Evolutionary conservation across 2,888 invertebrate species (phyloP), one percentile per base, ranked within the genome.

Genomic region (Ophion slaviceki): DNA sequence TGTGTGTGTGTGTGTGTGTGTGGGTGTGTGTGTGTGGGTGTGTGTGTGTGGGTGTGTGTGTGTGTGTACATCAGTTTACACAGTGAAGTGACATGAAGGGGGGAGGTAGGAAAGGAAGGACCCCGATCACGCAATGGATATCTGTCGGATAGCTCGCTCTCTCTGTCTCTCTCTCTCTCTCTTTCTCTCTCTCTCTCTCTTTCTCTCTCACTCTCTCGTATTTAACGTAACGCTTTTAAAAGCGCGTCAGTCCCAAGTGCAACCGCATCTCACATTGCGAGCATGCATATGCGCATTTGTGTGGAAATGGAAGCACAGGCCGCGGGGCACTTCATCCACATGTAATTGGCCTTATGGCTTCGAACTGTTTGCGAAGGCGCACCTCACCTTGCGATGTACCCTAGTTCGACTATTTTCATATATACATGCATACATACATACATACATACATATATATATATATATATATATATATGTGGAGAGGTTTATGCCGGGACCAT

Each of bases 321-420:
- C 83, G 47, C 83, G 64, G 86, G 86, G 83, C 80, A 80, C 80
- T 83, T 86, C 77, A 86, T 86, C 83, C 83, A 77, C 86, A 86
- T 86, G 80, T 86, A 86, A 86, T 86, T 86, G 86, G 86, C 80
- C 80, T 80, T 77, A 80, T 86, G 77, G 77, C 78, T 83, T 80
- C 59, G 76, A 80, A 83, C 77, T 78, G 83, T 83, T 86, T 83
- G 82, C 80, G 77, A 80, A 80, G 82, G 86, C 85, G 80, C 85
- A 76, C 85, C 72, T 36, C 59, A 57, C 36, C 76, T 67, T 75
- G 76, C 47, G 36, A n/a, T 62, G 32, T 62, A 45, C 53, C 8
- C 57, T 57, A 64, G n/a, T 78, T 82, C 47, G 59, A 82, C 72
- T 75, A 79, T 83, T 79, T 68, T 45, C 14, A 28, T 70, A 68